Base-by-base conservation (phyloP, 2,888 invertebrate species). In the Tiphia femorata region DNA sequence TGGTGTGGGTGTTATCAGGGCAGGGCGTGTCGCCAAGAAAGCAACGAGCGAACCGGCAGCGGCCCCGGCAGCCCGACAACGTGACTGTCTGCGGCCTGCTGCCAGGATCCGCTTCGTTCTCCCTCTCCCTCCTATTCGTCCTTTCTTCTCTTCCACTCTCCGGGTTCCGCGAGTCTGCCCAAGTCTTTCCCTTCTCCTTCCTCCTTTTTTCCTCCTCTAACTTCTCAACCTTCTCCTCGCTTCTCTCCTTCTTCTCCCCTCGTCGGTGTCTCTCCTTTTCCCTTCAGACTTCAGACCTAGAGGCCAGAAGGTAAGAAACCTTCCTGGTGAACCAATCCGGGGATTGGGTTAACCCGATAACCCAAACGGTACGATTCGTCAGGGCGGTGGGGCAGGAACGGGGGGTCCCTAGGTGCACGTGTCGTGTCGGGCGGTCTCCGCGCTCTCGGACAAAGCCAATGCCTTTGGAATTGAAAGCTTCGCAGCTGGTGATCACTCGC, bases 1-100 rank as follows among this genome's bases (percentile, higher is more conserved):
- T 75, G 75, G 82, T 83, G 82, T 83, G 81, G 82, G 82, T 82
- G 82, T 82, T 83, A 83, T 83, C 82, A 79, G 77, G 73, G 69
- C 78, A 81, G 82, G 82, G 82, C 80, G 82, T 82, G 82, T 79
- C 82, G 77, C 73, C 64, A 75, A 70, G 76, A 78, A 78, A 78
- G 78, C 77, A 68, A 61, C 66, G 61, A 61, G 72, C 67, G 48
- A 64, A 58, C 70, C 65, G 65, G 64, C 64, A 65, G 54, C 30
- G 42, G 46, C 29, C 30, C 46, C 16, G 52, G 55, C 59, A 49
- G 43, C 46, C 66, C 46, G 49, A 64, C 75, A 76, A 77, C 76
- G 77, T 75, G 77, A 78, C 76, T 76, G 76, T 76, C 74, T 71
- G 70, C 70, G 64, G 62, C 61, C 55, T 55, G 21, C 16, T 20